phyloP scores from a whole-genome alignment of 2,888 invertebrate species.

The Prosopocoilus inquinatus region DNA sequence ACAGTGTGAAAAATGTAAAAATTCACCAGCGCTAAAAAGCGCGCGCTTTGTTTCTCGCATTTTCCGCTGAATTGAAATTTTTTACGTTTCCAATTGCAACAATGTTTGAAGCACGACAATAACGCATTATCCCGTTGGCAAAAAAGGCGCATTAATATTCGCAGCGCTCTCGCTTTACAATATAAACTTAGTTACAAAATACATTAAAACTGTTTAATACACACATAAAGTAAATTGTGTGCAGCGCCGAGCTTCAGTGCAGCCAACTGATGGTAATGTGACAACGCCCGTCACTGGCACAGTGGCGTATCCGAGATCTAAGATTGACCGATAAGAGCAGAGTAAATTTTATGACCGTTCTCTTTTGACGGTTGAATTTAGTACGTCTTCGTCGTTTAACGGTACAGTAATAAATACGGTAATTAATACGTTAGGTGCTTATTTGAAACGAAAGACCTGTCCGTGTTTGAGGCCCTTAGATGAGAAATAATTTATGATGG shows the following conservation, averaged over 20 bases:
- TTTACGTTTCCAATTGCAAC: slow-evolving; percentile 30
- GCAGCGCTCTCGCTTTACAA: slow-evolving; percentile 42
- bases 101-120: slow-evolving; percentile 38
- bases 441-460: too few species aligned
- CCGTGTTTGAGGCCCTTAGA: too few species aligned
- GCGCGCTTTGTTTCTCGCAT: too few species aligned
- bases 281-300: slow-evolving; percentile 14
- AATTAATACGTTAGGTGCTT: too few species aligned
- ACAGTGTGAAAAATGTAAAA: too few species aligned
- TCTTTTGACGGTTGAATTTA: not conserved
- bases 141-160: slow-evolving; percentile 44
- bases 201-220: slow-evolving; percentile 46
- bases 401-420: too few species aligned
- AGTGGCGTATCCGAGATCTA: slow-evolving; percentile 12
- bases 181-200: slow-evolving; percentile 47
- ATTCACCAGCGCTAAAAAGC: too few species aligned
- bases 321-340: slow-evolving; percentile 2
- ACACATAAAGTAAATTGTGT: slow-evolving; percentile 44
- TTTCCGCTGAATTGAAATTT: too few species aligned
- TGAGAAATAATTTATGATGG: too few species aligned
- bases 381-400: too few species aligned
- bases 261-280: slow-evolving; percentile 36
- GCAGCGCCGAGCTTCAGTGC: slow-evolving; percentile 34
- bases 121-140: slow-evolving; percentile 37
- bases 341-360: slow-evolving; percentile 7